Conservation (phyloP, 2,888 invertebrate species). For the Mythimna impura region DNA sequence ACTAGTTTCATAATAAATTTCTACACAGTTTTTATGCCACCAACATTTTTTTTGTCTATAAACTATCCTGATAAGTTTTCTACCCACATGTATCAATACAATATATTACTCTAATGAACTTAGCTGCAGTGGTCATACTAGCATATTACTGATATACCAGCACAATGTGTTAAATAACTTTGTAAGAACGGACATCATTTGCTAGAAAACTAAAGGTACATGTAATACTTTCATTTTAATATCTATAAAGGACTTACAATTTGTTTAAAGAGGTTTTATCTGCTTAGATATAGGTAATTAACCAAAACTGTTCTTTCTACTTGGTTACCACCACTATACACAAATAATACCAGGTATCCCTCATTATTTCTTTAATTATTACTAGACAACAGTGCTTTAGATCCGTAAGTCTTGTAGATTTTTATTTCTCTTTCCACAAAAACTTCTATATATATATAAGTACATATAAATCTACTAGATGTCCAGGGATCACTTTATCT, state of each 20-base stretch:
- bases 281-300: background rate
- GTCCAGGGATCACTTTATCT: background rate
- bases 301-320: background rate
- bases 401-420: background rate
- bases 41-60: conserved; percentile 9
- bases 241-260: too few relatives aligned
- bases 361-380: background rate
- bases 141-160: background rate
- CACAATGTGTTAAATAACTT: background rate
- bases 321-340: background rate
- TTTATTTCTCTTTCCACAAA: background rate
- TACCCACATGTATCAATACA: background rate
- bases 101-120: background rate
- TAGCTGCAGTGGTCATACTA: background rate
- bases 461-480: background rate
- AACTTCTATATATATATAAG: background rate
- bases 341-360: background rate
- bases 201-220: background rate
- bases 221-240: too few relatives aligned
- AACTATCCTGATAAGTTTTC: conserved; percentile 12
- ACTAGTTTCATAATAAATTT: conserved; percentile 2
- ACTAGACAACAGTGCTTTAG: background rate
- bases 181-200: background rate
- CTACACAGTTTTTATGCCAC: conserved; percentile 18
- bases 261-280: background rate